Evolutionary conservation across 2,113 vertebrate species (phyloP).

Genomic region (Phycodurus eques): DNA sequence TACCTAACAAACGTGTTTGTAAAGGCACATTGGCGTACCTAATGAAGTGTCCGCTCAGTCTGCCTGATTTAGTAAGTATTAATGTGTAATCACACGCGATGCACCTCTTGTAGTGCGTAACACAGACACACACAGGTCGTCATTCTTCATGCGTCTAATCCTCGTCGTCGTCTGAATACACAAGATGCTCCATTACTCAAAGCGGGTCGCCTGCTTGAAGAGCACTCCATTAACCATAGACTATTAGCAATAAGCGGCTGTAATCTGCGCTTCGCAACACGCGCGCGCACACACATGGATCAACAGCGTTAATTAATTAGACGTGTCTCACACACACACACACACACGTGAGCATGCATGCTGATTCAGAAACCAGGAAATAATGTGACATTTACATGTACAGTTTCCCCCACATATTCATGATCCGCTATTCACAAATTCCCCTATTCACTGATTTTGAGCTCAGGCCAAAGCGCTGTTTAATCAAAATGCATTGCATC

Average conservation of each 20-base stretch:
- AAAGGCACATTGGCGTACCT: background rate
- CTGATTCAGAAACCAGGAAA: background rate
- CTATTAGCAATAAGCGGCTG: constrained; percentile 63
- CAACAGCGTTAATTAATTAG: constrained; percentile 14
- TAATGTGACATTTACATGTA: background rate
- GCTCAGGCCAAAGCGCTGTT: no score
- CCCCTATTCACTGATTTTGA: no score
- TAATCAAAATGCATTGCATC: no score
- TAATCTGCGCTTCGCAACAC: constrained; percentile 39
- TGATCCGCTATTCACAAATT: no score
- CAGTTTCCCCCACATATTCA: background rate
- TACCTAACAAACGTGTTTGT: background rate
- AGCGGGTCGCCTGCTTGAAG: constrained; percentile 50
- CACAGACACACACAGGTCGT: background rate
- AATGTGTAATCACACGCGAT: no score
- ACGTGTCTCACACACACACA: background rate
- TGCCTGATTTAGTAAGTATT: background rate
- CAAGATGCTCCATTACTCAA: constrained; percentile 55
- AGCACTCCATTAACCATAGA: constrained; percentile 64
- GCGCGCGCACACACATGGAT: constrained; percentile 55
- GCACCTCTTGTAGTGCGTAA: background rate
- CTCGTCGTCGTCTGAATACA: constrained; percentile 21
- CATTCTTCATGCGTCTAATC: background rate
- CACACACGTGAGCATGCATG: background rate
- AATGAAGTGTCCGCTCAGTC: background rate